A percentile compares a stretch with the other conserved stretches of the same genome.
phyloP scores from a whole-genome alignment of 2,888 invertebrate species.

The Pollenia griseotomentosa region DNA sequence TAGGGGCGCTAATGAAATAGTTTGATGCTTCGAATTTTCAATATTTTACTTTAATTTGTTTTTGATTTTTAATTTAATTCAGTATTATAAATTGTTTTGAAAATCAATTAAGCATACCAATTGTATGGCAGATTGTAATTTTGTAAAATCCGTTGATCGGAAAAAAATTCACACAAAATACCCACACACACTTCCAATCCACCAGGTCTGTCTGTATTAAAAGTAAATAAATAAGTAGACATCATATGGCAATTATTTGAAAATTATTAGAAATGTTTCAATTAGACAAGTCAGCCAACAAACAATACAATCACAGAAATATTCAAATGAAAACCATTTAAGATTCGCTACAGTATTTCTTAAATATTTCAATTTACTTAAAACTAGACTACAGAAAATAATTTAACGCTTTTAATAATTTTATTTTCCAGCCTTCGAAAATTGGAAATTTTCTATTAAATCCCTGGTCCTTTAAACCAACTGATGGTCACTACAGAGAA shows the following conservation, averaged over 20 bases:
- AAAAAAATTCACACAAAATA: no score
- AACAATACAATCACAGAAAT: no score
- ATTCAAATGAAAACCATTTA: no score
- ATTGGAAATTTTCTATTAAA: conserved; percentile 25
- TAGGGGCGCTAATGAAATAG: neutral
- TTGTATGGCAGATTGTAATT: conserved; percentile 18
- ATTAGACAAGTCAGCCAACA: no score
- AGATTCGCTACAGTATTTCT: no score
- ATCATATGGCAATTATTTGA: no score
- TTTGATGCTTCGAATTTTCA: neutral
- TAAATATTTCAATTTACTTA: neutral
- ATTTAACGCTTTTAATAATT: neutral
- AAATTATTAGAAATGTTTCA: no score
- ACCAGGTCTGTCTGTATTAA: no score
- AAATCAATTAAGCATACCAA: conserved; percentile 35
- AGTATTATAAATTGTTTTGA: neutral
- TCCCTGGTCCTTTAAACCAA: conserved; percentile 20
- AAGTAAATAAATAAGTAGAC: no score
- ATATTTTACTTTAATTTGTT: conserved; percentile 3
- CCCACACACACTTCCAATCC: no score
- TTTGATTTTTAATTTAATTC: conserved; percentile 14
- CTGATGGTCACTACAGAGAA: conserved; percentile 76
- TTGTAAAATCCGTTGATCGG: no score
- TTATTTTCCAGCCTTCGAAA: conserved; percentile 6
- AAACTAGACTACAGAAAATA: no score